A percentile compares a stretch with the other conserved stretches of the same genome.
Conservation (phyloP, 2,888 invertebrate species). For the Standfussiana lucernea region DNA sequence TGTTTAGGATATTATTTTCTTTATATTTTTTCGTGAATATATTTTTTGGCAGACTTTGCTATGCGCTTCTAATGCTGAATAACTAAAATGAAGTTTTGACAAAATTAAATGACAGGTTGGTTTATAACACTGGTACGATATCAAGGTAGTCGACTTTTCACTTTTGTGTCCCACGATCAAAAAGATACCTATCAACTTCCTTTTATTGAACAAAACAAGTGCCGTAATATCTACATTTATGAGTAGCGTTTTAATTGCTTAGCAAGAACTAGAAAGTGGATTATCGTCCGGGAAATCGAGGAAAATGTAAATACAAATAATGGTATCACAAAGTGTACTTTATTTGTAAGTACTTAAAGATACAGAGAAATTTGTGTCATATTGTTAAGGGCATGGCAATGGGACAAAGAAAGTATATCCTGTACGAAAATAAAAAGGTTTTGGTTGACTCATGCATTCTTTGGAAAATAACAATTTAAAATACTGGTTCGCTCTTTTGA, state of each 20-base stretch:
- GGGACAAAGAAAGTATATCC: not conserved
- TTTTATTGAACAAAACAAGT: constrained; percentile 30
- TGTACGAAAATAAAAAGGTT: not conserved
- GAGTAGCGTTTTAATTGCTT: constrained; percentile 29
- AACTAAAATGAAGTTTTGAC: not conserved
- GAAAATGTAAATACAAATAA: constrained; percentile 22
- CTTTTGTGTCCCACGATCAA: constrained; percentile 28
- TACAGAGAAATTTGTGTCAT: constrained; percentile 10
- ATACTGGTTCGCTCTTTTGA: not conserved
- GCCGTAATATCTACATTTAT: not conserved
- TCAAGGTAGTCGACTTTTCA: constrained; percentile 65
- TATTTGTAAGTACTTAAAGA: not conserved
- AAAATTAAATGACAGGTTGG: not conserved
- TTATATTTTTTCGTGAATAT: not conserved
- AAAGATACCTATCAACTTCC: constrained; percentile 16
- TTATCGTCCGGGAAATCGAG: constrained; percentile 20
- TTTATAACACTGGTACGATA: constrained; percentile 32
- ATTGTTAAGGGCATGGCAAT: not conserved
- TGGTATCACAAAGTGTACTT: constrained; percentile 7
- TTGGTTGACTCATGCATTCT: not conserved
- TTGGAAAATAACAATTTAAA: not conserved
- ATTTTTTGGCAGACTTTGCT: not conserved
- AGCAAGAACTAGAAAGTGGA: constrained; percentile 29
- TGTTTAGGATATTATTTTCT: constrained; percentile 43
- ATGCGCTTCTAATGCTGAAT: not conserved